These are phyloP conservation scores for Oenanthe melanoleuca DNA, from an alignment of 2,113 vertebrate species.

Conservation along the genomic window DNA sequence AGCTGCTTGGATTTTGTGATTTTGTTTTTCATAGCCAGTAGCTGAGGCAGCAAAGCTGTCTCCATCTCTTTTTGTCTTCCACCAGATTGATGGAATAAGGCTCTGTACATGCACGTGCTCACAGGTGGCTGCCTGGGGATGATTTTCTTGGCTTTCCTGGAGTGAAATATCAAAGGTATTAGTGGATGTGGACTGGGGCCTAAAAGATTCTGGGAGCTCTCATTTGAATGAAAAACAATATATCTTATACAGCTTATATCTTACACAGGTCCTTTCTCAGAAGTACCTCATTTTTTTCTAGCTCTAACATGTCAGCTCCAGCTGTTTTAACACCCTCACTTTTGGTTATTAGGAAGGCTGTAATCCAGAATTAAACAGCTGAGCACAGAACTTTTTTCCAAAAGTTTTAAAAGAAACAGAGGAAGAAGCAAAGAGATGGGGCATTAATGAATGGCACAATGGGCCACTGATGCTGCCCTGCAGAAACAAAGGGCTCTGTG, in stretches of 20 bases:
- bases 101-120: neutral
- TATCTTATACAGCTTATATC: neutral
- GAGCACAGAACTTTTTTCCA: neutral
- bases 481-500: slow-evolving; percentile 29
- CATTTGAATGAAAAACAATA: neutral
- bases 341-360: neutral
- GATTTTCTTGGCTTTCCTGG: neutral
- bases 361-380: neutral
- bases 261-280: neutral
- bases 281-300: neutral
- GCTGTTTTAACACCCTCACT: neutral
- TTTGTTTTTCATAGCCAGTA: neutral
- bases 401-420: neutral
- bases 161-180: neutral
- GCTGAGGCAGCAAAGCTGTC: neutral
- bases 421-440: neutral
- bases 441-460: neutral
- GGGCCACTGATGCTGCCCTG: neutral
- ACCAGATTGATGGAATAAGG: neutral
- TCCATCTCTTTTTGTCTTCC: neutral
- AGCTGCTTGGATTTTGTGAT: neutral
- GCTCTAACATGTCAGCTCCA: neutral
- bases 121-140: neutral
- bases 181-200: neutral
- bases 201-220: neutral